Evolutionary conservation across 2,113 vertebrate species (phyloP).

Genomic region (Casuarius casuarius): DNA sequence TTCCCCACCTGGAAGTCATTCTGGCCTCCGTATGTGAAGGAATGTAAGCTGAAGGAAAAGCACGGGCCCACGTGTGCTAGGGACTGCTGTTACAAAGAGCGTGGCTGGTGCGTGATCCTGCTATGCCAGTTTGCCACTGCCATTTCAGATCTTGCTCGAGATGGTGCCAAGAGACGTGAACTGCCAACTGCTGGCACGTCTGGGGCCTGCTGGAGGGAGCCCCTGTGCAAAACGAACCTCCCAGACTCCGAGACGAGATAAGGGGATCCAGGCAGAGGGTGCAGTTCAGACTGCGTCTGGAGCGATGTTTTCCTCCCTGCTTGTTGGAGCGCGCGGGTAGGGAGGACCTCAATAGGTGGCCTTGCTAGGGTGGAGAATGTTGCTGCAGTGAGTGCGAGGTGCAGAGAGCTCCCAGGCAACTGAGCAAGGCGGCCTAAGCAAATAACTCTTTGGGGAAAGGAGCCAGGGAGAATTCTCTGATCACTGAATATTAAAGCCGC

Average conservation of each 20-base stretch:
- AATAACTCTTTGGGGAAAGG: neutral
- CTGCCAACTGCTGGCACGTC: neutral
- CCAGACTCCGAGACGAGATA: neutral
- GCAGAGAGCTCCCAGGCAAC: slow-evolving; percentile 6
- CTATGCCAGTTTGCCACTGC: neutral
- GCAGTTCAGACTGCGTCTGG: neutral
- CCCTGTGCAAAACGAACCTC: neutral
- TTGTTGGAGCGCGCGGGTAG: neutral
- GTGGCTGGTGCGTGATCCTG: neutral
- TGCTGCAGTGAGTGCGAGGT: neutral
- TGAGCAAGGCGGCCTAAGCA: neutral
- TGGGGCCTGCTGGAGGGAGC: neutral
- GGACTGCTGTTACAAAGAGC: neutral
- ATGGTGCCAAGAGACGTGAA: neutral
- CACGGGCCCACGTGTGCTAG: neutral
- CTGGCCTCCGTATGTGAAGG: neutral
- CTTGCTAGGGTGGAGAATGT: neutral
- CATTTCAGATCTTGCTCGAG: neutral
- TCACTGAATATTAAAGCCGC: slow-evolving; percentile 2
- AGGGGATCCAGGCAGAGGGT: neutral
- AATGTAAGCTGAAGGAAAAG: neutral
- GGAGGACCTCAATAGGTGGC: slow-evolving; percentile 23
- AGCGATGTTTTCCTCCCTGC: neutral
- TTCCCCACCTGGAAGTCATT: neutral
- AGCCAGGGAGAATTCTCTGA: slow-evolving; percentile 53